A percentile compares a stretch with the other conserved stretches of the same genome.
phyloP scores from a whole-genome alignment of 1,140 invertebrate species.

The Anagrus nilaparvatae region DNA sequence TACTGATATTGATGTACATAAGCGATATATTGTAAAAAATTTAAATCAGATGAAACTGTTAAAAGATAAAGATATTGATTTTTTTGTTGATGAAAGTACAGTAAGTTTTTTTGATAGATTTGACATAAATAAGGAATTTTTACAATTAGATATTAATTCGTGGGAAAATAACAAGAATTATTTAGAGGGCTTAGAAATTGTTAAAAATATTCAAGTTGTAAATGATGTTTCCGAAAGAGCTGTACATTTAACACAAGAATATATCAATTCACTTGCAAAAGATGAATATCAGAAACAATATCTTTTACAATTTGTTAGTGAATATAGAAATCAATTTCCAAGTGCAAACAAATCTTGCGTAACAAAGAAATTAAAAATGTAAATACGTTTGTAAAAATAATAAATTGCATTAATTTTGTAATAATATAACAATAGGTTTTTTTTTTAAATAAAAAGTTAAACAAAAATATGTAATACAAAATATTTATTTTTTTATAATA shows the following conservation, averaged over 20 bases:
- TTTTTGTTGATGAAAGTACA: constrained; percentile 11
- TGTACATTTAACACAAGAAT: constrained; percentile 2
- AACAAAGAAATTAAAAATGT: too few species aligned
- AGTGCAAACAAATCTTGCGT: too few species aligned
- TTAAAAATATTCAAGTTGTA: constrained; percentile 10
- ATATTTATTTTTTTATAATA: too few species aligned
- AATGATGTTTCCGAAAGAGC: constrained; percentile 8
- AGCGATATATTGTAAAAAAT: neutral
- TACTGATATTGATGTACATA: neutral
- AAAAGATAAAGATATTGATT: constrained; percentile 8
- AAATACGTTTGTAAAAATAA: too few species aligned
- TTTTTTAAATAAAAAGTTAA: too few species aligned
- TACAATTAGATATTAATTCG: neutral
- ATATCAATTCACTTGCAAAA: constrained; percentile 2
- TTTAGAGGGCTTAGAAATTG: neutral
- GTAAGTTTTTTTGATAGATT: constrained; percentile 8
- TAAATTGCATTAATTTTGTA: too few species aligned
- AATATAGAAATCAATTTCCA: too few species aligned
- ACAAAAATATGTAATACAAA: too few species aligned
- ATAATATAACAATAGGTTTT: too few species aligned
- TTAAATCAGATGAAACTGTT: neutral
- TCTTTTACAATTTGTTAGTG: constrained; percentile 6
- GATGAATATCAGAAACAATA: constrained; percentile 13
- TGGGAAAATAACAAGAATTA: constrained; percentile 7
- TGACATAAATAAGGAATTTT: constrained; percentile 1